These are phyloP conservation scores for Trissoscelio sp. DNA, from an alignment of 2,888 invertebrate genomes.

Conservation along the genomic window DNA sequence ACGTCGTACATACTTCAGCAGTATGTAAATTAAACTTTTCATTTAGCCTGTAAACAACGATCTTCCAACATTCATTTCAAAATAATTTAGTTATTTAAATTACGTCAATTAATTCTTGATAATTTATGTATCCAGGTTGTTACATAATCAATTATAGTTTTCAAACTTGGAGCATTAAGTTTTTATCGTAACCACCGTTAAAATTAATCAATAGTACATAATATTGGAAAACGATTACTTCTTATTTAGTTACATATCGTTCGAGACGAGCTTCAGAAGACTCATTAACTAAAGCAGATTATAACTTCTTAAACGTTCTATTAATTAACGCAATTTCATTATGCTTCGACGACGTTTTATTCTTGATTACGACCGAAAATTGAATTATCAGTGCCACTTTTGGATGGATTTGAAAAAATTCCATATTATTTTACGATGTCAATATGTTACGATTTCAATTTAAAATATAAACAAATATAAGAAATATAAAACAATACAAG, in stretches of 20 bases:
- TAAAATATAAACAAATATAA: too few relatives aligned
- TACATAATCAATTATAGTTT: constrained; percentile 9
- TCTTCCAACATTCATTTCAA: too few relatives aligned
- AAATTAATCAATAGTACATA: constrained; percentile 8
- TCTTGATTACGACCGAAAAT: neutral
- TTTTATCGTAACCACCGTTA: neutral
- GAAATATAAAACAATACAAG: too few relatives aligned
- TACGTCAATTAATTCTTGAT: too few relatives aligned
- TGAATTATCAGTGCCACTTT: too few relatives aligned
- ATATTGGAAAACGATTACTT: constrained; percentile 16
- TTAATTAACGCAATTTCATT: constrained; percentile 1
- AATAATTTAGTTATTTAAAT: too few relatives aligned
- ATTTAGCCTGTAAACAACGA: too few relatives aligned
- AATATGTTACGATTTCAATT: too few relatives aligned
- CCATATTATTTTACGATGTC: too few relatives aligned
- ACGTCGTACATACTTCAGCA: neutral
- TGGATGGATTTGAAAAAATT: too few relatives aligned
- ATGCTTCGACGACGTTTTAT: neutral
- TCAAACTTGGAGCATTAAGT: constrained; percentile 14
- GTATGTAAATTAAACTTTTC: neutral
- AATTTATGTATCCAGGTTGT: neutral
- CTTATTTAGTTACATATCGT: neutral
- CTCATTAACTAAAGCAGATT: neutral
- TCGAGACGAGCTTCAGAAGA: neutral
- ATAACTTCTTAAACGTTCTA: neutral